Base-by-base conservation (phyloP, 2,888 invertebrate genomes). In the Caenorhabditis macrosperma region DNA sequence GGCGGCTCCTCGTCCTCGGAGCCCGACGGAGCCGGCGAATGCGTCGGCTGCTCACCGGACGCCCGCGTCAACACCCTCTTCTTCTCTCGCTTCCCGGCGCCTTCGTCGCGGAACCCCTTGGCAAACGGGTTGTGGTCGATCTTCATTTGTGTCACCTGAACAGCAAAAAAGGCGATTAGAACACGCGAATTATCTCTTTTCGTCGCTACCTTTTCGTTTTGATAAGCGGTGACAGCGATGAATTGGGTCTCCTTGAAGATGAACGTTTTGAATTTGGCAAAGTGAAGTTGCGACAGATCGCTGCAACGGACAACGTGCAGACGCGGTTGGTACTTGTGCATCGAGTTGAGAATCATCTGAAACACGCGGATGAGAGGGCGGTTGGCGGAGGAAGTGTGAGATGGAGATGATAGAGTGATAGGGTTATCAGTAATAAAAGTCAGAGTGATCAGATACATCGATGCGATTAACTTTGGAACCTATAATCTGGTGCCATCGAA, bases 211-310 rank as follows among this genome's bases (percentile, higher is more conserved):
- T 97, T 98, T 92, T 98, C 98, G 92, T 99, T 99, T 93, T 99
- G 99, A 93, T 99, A 99, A 85, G 99, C 99, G 82, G 99, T 99
- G 86, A 99, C 99, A 71, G 98, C 99, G 91, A 99, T 98, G 93
- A 99, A 99, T 92, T 96, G 96, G 83, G 94, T 90, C 69, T 90
- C 87, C 55, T 85, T 75, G 78, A 87, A 86, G 68, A 81, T 72
- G 76, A 87, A 87, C 10, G 84, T 83, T 26, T 79, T 78, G 76
- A 85, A 78, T 17, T 82, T 96, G 52, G 94, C 94, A 93, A 94
- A 95, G 78, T 97, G 97, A 91, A 98, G 94, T 93, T 94, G 93
- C 89, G 96, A 91, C 92, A 98, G 96, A 90, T 95, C 94, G 5
- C 72, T 26, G 54, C 95, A 94, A 44, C 95, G 93, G 38, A 95